Evolutionary conservation across 2,888 invertebrate species (phyloP), one percentile per base, ranked within the genome.

Genomic region (Drosophila koepferae): DNA sequence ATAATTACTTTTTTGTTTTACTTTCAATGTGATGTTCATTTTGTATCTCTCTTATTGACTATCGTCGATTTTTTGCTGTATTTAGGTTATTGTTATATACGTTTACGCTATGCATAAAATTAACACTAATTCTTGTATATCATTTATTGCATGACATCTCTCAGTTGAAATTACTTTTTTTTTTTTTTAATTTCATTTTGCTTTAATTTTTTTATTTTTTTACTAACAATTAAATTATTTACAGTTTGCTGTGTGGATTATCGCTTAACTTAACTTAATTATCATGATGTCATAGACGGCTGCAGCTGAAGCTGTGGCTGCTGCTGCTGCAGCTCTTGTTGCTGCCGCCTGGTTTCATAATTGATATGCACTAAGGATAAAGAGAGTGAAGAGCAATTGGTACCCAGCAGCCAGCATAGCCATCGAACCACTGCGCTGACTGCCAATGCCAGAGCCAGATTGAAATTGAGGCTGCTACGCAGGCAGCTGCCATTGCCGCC

Each of bases 61-160:
- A 62, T 62, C 44, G 56, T 72, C 36, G 49, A 48, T 63, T 63
- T 41, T 28, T 7, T 40, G 14, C 51, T 54, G 40, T 60, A 55
- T 62, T 64, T 72, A 60, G 44, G 44, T 66, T 70, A 66, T 70
- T 67, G 62, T 77, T 74, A 51, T 70, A 48, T 51, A 53, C 49
- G 28, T 66, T 82, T 77, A 88, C 81, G 85, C 85, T 86, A 81
- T 73, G 89, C 85, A 88, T 88, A 77, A 88, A 78, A 80, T 83
- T 88, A 88, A 69, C 69, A 70, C 83, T 88, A 81, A 81, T 71
- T 79, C 41, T n/a, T 41, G 41, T 77, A 59, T 65, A 48, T 69
- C 67, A 75, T 74, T 71, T 78, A 75, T 63, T 49, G 74, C 43
- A 41, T 53, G 59, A 23, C 58, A 72, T 67, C 59, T 61, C 61